Evolutionary conservation across 2,888 invertebrate species (phyloP), one percentile per base, ranked within the genome.

Genomic region (Stenolophus ochropezus): DNA sequence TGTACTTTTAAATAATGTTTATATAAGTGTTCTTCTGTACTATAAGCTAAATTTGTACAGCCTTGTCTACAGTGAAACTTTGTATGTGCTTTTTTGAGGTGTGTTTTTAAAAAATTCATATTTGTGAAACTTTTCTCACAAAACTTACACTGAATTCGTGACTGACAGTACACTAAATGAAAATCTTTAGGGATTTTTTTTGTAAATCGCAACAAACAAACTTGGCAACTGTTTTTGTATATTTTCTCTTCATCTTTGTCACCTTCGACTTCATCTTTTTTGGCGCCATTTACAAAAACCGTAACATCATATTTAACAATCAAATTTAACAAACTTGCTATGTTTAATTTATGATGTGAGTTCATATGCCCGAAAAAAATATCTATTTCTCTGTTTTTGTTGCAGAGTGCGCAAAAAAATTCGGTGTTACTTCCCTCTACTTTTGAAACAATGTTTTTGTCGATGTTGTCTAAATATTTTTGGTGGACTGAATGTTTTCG

Each of bases 281-380:
- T 75, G 2, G 81, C 56, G 14, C 81, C 81, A 20, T 42, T 49
- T 16, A 74, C 47, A 75, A 18, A 49, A 18, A 81, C 16, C 5
- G 49, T 27, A 5, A 65, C n/a, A 0, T 61, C 49, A 25, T 58
- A 18, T 65, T 75, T 61, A 4, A 49, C 27, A 5, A 81, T 27
- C 8, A 79, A 27, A 65, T 81, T 81, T 25, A 81, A 8, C 11
- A 81, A 47, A 3, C 56, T 58, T 16, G 81, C 49, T n/a, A 65
- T 25, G 27, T 18, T 58, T 8, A 81, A 61, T 25, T 81, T 81
- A 33, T 81, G 81, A 23, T 75, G 51, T n/a, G 81, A 81, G 23
- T 51, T 25, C 49, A 81, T 49, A 20, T 81, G 81, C 0, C 81
- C 81, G 14, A 75, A 81, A 61, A 81, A 75, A 18, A 61, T 51